phyloP scores from a whole-genome alignment of 64 coral and sea anemone species.

The Montipora efflorescens region DNA sequence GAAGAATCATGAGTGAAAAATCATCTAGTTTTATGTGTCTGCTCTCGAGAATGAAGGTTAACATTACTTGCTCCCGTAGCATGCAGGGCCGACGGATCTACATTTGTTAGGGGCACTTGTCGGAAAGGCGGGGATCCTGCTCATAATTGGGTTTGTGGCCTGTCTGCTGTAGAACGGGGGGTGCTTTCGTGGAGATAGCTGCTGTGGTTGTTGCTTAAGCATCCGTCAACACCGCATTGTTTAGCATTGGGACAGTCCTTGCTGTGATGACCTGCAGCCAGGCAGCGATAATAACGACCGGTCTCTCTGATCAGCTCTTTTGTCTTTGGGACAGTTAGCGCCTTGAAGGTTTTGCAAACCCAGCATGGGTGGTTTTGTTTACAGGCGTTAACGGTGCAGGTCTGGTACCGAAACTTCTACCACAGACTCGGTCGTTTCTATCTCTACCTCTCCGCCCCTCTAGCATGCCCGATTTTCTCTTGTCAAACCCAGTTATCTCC shows the following conservation, averaged over 20 bases:
- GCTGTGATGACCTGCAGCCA: conserved; percentile 2
- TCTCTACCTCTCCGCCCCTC: conserved; percentile 5
- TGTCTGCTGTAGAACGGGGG: background rate
- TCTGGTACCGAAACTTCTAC: conserved; percentile 11
- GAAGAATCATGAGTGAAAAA: conserved; percentile 47
- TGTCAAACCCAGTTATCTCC: background rate
- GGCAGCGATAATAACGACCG: conserved; percentile 18
- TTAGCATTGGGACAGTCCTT: conserved; percentile 18
- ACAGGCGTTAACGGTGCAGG: conserved; percentile 39
- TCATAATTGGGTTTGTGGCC: background rate
- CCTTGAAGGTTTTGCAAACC: conserved; percentile 26
- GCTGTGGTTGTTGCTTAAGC: conserved; percentile 3
- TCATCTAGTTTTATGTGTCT: background rate
- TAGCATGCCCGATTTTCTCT: background rate
- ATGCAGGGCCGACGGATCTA: background rate
- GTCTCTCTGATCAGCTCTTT: conserved; percentile 29
- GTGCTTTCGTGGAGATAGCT: background rate
- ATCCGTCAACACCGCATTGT: background rate
- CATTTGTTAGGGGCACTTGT: no score
- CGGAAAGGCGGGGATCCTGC: no score
- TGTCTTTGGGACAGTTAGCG: conserved; percentile 3
- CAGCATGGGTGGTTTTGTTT: conserved; percentile 44
- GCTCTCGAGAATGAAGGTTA: background rate
- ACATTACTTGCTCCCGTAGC: background rate
- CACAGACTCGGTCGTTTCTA: background rate